Percentiles rank a stretch among this genome's conserved stretches.
phyloP scores from a whole-genome alignment of 1,140 invertebrate genomes.

The Heliothis virescens region DNA sequence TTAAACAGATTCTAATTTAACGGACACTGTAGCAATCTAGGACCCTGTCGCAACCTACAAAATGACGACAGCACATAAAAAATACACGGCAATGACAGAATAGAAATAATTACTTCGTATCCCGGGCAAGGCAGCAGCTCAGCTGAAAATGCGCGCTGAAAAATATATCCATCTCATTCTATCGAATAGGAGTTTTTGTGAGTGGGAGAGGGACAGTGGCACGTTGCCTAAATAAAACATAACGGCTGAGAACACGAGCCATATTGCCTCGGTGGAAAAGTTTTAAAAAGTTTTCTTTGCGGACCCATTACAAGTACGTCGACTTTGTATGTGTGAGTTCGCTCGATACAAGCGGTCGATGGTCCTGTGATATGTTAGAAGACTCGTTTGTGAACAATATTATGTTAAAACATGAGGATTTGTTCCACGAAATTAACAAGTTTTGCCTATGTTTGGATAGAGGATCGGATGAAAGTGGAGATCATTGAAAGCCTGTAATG shows the following conservation, averaged over 20 bases:
- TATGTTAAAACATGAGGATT: conserved; percentile 39
- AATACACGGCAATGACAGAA: conserved; percentile 85
- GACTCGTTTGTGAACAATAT: conserved; percentile 48
- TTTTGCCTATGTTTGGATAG: background rate
- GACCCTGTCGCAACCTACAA: conserved; percentile 64
- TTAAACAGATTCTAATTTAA: conserved; percentile 48
- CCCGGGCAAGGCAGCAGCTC: conserved; percentile 81
- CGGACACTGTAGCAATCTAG: conserved; percentile 36
- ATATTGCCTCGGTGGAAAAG: conserved; percentile 87
- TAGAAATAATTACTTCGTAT: conserved; percentile 86
- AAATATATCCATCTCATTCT: conserved; percentile 70
- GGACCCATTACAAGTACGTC: conserved; percentile 85
- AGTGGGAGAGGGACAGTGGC: conserved; percentile 73
- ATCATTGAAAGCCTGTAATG: background rate
- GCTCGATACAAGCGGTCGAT: conserved; percentile 81
- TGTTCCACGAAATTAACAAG: background rate
- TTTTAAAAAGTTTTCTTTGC: conserved; percentile 87
- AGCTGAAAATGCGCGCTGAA: conserved; percentile 56
- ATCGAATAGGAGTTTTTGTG: conserved; percentile 46
- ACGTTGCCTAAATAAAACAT: conserved; percentile 85
- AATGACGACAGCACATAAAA: conserved; percentile 77
- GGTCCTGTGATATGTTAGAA: conserved; percentile 63
- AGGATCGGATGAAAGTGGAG: background rate
- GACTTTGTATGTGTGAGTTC: conserved; percentile 75
- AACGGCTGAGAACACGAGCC: conserved; percentile 85